Conservation (phyloP, 2,888 invertebrate species). For the Lasioglossum leucozonium region DNA sequence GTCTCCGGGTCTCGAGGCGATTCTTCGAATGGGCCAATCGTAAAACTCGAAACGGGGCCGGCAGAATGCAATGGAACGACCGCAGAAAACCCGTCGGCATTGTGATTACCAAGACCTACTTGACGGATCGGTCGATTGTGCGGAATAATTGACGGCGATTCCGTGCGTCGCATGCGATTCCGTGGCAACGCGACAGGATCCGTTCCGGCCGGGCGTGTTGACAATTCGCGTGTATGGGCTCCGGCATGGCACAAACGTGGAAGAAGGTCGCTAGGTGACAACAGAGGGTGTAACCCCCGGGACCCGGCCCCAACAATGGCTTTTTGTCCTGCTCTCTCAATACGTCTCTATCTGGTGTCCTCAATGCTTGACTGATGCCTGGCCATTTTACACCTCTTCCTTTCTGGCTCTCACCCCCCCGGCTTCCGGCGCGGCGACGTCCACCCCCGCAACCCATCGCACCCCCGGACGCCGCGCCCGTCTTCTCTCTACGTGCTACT, state of each 20-base stretch:
- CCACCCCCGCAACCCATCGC: conserved; percentile 1
- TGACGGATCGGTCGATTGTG: conserved; percentile 54
- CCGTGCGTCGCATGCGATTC: conserved; percentile 55
- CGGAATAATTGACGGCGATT: conserved; percentile 65
- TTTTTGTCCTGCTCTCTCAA: conserved; percentile 78
- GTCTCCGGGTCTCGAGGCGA: background rate
- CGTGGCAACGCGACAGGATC: conserved; percentile 47
- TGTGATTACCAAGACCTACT: conserved; percentile 33
- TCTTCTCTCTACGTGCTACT: conserved; percentile 17
- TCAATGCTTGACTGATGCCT: conserved; percentile 81
- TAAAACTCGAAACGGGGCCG: background rate
- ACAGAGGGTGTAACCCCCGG: conserved; percentile 49
- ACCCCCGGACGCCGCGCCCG: conserved; percentile 3
- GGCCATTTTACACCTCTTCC: conserved; percentile 75
- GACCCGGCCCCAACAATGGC: conserved; percentile 72
- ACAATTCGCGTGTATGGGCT: conserved; percentile 58
- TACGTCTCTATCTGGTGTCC: conserved; percentile 79
- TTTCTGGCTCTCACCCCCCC: background rate
- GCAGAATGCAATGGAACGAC: background rate
- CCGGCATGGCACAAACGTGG: conserved; percentile 36
- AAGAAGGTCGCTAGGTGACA: conserved; percentile 66
- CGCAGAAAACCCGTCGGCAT: background rate
- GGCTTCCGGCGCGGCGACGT: background rate
- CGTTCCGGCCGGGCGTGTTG: conserved; percentile 40
- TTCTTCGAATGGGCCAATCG: conserved; percentile 8